These are phyloP conservation scores for Coleophora deauratella DNA, from an alignment of 2,888 invertebrate genomes.

Conservation along the genomic window DNA sequence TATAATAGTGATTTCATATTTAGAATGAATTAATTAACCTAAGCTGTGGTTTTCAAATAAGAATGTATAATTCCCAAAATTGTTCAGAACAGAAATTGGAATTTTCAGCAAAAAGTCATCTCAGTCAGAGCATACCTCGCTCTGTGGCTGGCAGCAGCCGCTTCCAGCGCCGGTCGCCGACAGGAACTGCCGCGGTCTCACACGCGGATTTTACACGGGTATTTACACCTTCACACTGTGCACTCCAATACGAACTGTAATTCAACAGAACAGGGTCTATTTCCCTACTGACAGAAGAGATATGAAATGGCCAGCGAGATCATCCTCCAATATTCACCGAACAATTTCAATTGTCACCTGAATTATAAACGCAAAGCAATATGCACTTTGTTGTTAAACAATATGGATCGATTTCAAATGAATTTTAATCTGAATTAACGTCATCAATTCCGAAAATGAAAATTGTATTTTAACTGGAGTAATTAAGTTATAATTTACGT, in stretches of 20 bases:
- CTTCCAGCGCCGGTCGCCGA: conserved; percentile 32
- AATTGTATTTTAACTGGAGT: background rate
- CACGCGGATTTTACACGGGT: conserved; percentile 49
- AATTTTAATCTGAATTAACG: no score
- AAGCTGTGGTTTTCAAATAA: no score
- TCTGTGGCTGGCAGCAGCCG: no score
- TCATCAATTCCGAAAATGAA: no score
- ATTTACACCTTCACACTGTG: conserved; percentile 35
- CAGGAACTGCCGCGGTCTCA: conserved; percentile 53
- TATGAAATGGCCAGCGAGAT: conserved; percentile 41
- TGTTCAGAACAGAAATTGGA: no score
- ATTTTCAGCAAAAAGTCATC: no score
- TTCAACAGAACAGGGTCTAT: conserved; percentile 15
- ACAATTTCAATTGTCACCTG: conserved; percentile 61
- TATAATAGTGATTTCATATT: no score
- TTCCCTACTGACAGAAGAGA: conserved; percentile 18
- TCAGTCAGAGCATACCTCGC: no score
- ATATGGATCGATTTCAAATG: no score
- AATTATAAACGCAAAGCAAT: conserved; percentile 20
- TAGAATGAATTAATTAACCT: no score
- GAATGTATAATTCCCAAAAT: no score
- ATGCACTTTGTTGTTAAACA: conserved; percentile 22
- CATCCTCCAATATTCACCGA: conserved; percentile 45
- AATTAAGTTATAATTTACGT: conserved; percentile 19
- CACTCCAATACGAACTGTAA: conserved; percentile 22